A percentile compares a stretch with the other conserved stretches of the same genome.
Conservation (phyloP, 2,113 vertebrate genomes). For the Nicator chloris region DNA sequence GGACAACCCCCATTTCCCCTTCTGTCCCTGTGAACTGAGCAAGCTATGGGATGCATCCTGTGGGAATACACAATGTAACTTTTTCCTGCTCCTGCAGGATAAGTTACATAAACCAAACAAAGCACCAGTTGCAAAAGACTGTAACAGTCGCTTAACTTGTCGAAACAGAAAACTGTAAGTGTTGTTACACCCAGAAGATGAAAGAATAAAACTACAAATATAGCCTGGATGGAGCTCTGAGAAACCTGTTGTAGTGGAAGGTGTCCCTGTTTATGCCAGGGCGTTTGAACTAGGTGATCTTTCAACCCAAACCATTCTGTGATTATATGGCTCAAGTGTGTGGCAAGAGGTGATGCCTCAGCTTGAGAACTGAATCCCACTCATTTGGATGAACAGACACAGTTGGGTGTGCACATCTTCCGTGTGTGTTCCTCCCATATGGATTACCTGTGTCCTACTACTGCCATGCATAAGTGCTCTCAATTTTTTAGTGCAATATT, state of each 20-base stretch:
- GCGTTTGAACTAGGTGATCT: neutral
- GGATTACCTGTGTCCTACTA: neutral
- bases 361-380: neutral
- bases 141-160: neutral
- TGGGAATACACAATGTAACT: neutral
- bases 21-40: neutral
- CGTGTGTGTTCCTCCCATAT: accelerated
- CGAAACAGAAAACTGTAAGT: neutral
- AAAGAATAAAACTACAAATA: neutral
- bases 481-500: neutral
- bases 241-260: neutral
- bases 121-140: accelerated
- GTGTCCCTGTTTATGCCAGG: neutral
- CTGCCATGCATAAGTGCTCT: neutral
- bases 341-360: neutral
- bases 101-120: neutral
- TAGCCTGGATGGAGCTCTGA: neutral
- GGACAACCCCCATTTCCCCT: accelerated
- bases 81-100: neutral
- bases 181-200: neutral
- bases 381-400: accelerated
- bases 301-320: neutral
- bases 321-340: neutral
- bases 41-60: neutral
- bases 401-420: neutral